phyloP scores from a whole-genome alignment of 2,888 invertebrate species.

The Agriopis leucophaearia region DNA sequence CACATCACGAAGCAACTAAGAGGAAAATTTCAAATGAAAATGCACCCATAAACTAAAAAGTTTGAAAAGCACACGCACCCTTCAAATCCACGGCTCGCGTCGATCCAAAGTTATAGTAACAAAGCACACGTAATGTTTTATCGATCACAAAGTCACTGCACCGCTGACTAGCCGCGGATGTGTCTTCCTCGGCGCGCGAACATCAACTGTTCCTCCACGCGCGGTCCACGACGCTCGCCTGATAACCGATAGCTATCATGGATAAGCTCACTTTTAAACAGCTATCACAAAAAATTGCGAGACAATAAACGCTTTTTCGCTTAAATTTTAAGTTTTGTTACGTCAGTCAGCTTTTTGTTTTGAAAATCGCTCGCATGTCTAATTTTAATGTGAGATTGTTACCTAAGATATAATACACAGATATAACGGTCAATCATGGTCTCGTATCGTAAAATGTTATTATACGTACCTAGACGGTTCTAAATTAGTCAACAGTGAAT shows the following conservation, averaged over 20 bases:
- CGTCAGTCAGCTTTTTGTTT: slow-evolving; percentile 29
- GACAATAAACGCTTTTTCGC: slow-evolving; percentile 55
- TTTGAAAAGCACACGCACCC: slow-evolving; percentile 71
- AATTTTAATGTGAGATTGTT: slow-evolving; percentile 25
- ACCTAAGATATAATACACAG: slow-evolving; percentile 12
- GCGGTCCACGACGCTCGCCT: slow-evolving; percentile 62
- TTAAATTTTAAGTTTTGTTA: slow-evolving; percentile 37
- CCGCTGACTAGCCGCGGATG: slow-evolving; percentile 72
- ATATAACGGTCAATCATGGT: slow-evolving; percentile 20
- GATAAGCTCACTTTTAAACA: slow-evolving; percentile 63
- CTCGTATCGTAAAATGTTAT: slow-evolving; percentile 27
- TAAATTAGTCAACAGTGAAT: not conserved
- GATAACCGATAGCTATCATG: slow-evolving; percentile 78
- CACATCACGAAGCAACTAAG: not conserved
- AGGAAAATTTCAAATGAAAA: not conserved
- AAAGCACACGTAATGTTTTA: slow-evolving; percentile 66
- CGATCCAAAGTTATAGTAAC: slow-evolving; percentile 54
- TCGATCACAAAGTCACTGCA: slow-evolving; percentile 68
- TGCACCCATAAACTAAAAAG: not conserved
- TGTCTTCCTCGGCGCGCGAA: slow-evolving; percentile 82
- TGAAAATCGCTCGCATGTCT: slow-evolving; percentile 33
- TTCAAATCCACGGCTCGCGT: slow-evolving; percentile 56
- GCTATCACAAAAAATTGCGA: slow-evolving; percentile 64
- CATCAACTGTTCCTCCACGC: slow-evolving; percentile 79
- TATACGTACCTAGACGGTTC: slow-evolving; percentile 1